Evolutionary conservation across 2,888 invertebrate species (phyloP).

Genomic region (Corbicula japonica): DNA sequence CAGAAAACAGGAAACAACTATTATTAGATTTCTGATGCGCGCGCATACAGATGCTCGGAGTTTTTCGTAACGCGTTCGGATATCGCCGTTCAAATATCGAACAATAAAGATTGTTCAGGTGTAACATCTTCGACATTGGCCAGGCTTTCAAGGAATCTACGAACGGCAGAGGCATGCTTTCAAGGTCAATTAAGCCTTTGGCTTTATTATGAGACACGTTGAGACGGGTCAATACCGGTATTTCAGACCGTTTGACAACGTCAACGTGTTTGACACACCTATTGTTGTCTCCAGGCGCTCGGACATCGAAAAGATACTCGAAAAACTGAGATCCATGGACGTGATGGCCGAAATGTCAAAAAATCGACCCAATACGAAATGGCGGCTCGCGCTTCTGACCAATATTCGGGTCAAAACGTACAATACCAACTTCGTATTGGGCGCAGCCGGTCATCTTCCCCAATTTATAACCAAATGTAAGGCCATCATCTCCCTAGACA

Average conservation of each 20-base stretch:
- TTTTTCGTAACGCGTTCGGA: too few relatives aligned
- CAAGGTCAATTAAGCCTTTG: constrained; percentile 35
- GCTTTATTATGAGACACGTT: constrained; percentile 34
- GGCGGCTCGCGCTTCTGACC: constrained; percentile 29
- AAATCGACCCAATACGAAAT: constrained; percentile 44
- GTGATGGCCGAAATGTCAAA: constrained; percentile 17
- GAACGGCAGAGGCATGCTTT: constrained; percentile 25
- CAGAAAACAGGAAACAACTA: too few relatives aligned
- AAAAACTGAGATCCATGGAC: constrained; percentile 19
- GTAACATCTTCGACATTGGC: too few relatives aligned
- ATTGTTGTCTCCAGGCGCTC: constrained; percentile 17
- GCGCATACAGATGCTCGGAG: too few relatives aligned
- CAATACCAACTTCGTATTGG: constrained; percentile 20
- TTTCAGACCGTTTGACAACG: constrained; percentile 32
- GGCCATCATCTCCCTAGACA: constrained; percentile 23
- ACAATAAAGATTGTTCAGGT: too few relatives aligned
- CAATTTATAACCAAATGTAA: not conserved
- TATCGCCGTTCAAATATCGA: too few relatives aligned
- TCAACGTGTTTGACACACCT: constrained; percentile 33
- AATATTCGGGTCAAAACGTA: constrained; percentile 25
- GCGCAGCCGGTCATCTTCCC: constrained; percentile 2
- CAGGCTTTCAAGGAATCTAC: too few relatives aligned
- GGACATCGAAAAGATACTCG: constrained; percentile 17
- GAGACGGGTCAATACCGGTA: constrained; percentile 34
- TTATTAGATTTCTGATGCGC: too few relatives aligned